A percentile compares a stretch with the other conserved stretches of the same genome.
phyloP scores from a whole-genome alignment of 2,113 vertebrate genomes.

The Mohoua ochrocephala region DNA sequence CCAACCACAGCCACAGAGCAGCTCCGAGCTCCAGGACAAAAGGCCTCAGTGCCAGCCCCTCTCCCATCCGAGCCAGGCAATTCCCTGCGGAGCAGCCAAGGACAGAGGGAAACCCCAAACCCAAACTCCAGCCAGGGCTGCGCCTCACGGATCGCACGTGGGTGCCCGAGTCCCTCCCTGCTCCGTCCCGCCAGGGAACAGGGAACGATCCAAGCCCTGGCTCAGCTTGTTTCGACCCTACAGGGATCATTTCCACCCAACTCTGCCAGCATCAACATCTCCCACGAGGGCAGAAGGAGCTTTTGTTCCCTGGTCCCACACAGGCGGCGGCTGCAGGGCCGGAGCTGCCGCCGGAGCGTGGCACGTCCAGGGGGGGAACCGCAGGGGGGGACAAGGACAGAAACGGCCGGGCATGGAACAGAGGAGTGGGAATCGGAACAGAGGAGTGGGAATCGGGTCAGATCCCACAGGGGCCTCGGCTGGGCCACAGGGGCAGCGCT shows the following conservation, averaged over 20 bases:
- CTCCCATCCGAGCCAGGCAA: fast-evolving
- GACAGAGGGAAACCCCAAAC: background rate
- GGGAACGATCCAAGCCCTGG: background rate
- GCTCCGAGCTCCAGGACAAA: background rate
- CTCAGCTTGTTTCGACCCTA: background rate
- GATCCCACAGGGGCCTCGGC: background rate
- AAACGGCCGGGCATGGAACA: fast-evolving
- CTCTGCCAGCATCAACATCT: background rate
- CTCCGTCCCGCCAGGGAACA: background rate
- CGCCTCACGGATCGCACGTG: background rate
- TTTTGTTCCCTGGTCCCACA: background rate
- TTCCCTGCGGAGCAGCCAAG: background rate
- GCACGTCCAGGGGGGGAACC: background rate
- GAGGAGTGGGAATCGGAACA: too few species aligned
- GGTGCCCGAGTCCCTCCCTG: background rate
- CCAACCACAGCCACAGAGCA: background rate
- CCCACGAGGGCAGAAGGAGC: background rate
- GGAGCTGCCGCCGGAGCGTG: background rate
- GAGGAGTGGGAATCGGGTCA: background rate
- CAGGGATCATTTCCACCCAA: background rate
- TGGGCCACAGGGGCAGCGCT: fast-evolving
- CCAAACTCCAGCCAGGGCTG: background rate
- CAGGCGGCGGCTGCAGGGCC: background rate
- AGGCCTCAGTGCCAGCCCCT: background rate
- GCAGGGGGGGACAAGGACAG: fast-evolving